Percentiles rank a stretch among this genome's conserved stretches.
phyloP scores from a whole-genome alignment of 2,888 invertebrate genomes.

The Abrostola tripartita region DNA sequence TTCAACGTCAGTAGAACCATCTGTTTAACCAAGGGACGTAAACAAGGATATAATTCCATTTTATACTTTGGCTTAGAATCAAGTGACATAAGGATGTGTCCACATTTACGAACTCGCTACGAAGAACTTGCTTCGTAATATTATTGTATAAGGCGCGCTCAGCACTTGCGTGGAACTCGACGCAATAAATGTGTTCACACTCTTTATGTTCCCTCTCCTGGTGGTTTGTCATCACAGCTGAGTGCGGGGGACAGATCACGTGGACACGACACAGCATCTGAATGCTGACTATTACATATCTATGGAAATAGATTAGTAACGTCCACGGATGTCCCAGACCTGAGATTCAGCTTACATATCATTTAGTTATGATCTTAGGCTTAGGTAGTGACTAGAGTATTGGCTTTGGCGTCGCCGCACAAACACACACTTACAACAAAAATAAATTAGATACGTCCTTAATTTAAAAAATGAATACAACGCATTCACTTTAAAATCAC shows the following conservation, averaged over 20 bases:
- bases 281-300: too few relatives aligned
- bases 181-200: too few relatives aligned
- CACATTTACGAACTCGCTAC: too few relatives aligned
- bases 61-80: neutral
- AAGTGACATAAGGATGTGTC: too few relatives aligned
- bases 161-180: too few relatives aligned
- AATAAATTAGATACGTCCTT: neutral
- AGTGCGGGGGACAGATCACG: too few relatives aligned
- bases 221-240: too few relatives aligned
- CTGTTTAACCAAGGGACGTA: neutral
- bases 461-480: neutral
- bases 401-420: neutral
- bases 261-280: neutral
- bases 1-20: neutral
- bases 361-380: neutral
- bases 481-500: neutral
- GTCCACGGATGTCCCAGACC: neutral
- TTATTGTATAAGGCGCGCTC: too few relatives aligned
- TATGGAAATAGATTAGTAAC: neutral
- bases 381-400: constrained; percentile 26
- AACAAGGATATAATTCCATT: neutral
- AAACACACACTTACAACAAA: neutral
- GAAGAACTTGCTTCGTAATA: too few relatives aligned
- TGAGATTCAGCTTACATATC: neutral
- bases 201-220: too few relatives aligned